Conservation (phyloP, 2,113 vertebrate species). For the Oncorhynchus masou region DNA sequence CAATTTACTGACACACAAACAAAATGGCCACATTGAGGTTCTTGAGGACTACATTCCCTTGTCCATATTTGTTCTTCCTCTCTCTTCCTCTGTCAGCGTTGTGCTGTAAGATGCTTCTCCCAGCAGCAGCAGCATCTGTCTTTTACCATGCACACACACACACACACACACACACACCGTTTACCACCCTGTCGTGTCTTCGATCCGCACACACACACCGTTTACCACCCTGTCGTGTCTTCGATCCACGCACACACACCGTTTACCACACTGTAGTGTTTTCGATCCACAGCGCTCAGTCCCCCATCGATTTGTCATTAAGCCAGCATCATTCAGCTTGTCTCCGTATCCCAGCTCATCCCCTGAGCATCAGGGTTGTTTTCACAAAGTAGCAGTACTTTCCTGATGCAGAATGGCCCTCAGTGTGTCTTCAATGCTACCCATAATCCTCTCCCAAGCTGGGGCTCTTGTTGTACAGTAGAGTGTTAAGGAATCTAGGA, state of each 20-base stretch:
- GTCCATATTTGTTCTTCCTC: background rate
- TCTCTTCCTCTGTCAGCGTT: background rate
- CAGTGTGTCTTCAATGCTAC: background rate
- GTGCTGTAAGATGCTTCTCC: background rate
- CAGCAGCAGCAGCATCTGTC: background rate
- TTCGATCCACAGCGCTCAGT: conserved; percentile 37
- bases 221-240: background rate
- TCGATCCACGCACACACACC: too few relatives aligned
- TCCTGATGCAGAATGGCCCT: background rate
- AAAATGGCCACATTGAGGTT: too few relatives aligned
- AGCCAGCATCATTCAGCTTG: conserved; percentile 48
- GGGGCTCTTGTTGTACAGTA: too few relatives aligned
- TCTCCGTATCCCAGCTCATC: conserved; percentile 15
- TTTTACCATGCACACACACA: background rate
- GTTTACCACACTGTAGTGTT: background rate
- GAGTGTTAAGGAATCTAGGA: too few relatives aligned
- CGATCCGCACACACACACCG: too few relatives aligned
- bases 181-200: too few relatives aligned
- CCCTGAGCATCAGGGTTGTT: conserved; percentile 42
- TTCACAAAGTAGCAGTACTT: conserved; percentile 8
- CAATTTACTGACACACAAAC: background rate
- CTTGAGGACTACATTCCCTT: background rate
- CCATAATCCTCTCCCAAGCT: too few relatives aligned
- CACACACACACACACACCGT: background rate
- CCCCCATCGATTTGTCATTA: conserved; percentile 59